These are phyloP conservation scores for Hyppa rectilinea DNA, from an alignment of 2,888 invertebrate species.

Conservation along the genomic window DNA sequence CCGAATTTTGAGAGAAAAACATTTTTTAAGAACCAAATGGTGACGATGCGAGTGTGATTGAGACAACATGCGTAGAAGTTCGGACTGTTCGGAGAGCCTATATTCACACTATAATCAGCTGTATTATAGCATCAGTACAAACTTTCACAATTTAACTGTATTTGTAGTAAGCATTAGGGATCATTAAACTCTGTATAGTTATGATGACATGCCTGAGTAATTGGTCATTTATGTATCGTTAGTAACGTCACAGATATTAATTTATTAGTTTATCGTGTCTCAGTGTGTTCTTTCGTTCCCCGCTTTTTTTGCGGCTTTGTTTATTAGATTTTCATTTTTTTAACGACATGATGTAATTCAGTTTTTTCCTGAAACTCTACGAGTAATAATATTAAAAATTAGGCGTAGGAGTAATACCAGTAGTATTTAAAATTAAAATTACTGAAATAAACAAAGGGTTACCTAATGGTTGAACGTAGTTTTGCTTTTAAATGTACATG, in stretches of 20 bases:
- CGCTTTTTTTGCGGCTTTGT: not conserved
- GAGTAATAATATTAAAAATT: too few relatives aligned
- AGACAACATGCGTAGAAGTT: too few relatives aligned
- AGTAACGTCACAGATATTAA: not conserved
- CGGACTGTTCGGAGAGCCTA: too few relatives aligned
- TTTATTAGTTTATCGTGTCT: not conserved
- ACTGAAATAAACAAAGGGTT: not conserved
- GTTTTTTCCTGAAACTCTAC: too few relatives aligned
- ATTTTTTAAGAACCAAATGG: too few relatives aligned
- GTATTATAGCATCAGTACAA: not conserved
- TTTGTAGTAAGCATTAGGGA: not conserved
- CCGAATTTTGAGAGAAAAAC: too few relatives aligned
- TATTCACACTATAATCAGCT: too few relatives aligned
- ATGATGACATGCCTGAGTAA: constrained; percentile 10
- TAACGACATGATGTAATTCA: too few relatives aligned
- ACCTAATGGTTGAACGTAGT: not conserved
- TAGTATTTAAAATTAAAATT: not conserved
- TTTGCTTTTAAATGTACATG: not conserved
- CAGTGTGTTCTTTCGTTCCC: not conserved
- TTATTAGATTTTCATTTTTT: not conserved
- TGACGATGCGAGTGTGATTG: too few relatives aligned
- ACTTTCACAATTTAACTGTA: not conserved
- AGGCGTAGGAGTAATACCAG: too few relatives aligned
- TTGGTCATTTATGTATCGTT: constrained; percentile 3
- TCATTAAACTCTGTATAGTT: constrained; percentile 20